These are phyloP conservation scores for Ardeotis arabs DNA, from an alignment of 2,113 vertebrate species.

Conservation along the genomic window DNA sequence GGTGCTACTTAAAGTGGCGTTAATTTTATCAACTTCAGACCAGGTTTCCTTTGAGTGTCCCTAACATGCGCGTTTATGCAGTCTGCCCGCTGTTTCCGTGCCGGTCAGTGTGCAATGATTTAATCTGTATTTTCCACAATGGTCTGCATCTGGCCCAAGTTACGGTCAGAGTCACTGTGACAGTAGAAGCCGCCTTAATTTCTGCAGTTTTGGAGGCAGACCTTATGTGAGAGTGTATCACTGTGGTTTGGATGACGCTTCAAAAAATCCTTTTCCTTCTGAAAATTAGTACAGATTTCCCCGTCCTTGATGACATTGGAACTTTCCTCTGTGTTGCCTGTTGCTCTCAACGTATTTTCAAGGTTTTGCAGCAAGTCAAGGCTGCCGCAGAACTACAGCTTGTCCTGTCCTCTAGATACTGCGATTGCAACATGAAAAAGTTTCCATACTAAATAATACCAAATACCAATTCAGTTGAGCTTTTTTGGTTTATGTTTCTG, in stretches of 20 bases:
- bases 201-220: background rate
- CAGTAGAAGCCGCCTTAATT: too few relatives aligned
- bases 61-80: accelerated
- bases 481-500: background rate
- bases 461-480: background rate
- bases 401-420: background rate
- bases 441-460: background rate
- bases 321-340: background rate
- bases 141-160: background rate
- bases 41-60: too few relatives aligned
- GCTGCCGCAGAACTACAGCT: background rate
- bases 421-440: background rate
- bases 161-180: accelerated
- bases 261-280: background rate
- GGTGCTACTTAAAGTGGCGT: too few relatives aligned
- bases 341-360: background rate
- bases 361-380: background rate
- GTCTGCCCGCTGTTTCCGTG: accelerated
- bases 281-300: background rate
- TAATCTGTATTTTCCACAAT: accelerated
- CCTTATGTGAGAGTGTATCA: too few relatives aligned
- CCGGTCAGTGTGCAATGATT: too few relatives aligned
- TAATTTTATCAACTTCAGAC: background rate
- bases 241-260: background rate
- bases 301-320: background rate